phyloP scores from a whole-genome alignment of 1,140 invertebrate genomes.

The Drosophila orosa region DNA sequence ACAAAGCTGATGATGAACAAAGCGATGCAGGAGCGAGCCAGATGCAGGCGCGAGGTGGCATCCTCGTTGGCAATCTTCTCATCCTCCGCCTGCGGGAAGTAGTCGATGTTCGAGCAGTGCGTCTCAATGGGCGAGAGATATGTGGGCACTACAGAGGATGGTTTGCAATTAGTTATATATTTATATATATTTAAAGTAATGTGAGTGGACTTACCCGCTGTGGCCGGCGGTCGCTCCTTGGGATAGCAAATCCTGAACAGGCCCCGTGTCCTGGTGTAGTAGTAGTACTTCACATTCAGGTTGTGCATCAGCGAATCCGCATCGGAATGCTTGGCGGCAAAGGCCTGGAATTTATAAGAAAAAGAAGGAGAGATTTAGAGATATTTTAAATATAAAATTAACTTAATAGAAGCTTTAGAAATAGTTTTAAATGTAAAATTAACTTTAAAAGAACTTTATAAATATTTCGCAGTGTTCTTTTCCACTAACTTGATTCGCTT shows the following conservation, averaged over 20 bases:
- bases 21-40: slow-evolving; percentile 95
- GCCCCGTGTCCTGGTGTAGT: slow-evolving; percentile 94
- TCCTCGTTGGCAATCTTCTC: slow-evolving; percentile 82
- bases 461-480: neutral
- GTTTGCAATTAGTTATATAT: neutral
- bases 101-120: slow-evolving; percentile 97
- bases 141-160: slow-evolving; percentile 88
- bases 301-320: slow-evolving; percentile 90
- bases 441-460: too few relatives aligned
- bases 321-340: slow-evolving; percentile 89
- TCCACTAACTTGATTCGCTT: neutral
- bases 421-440: neutral
- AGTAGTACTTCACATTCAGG: slow-evolving; percentile 93
- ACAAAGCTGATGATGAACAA: slow-evolving; percentile 94
- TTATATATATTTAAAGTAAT: too few relatives aligned
- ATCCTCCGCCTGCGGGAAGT: slow-evolving; percentile 87
- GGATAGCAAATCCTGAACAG: slow-evolving; percentile 96
- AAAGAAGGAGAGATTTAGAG: too few relatives aligned
- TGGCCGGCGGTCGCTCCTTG: slow-evolving; percentile 90
- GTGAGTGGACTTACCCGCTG: slow-evolving; percentile 87
- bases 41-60: slow-evolving; percentile 88
- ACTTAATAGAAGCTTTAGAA: neutral
- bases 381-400: too few relatives aligned
- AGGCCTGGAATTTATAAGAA: slow-evolving; percentile 86
- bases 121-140: slow-evolving; percentile 97